Conservation (phyloP, 2,113 vertebrate species). For the Cyprinus carpio region DNA sequence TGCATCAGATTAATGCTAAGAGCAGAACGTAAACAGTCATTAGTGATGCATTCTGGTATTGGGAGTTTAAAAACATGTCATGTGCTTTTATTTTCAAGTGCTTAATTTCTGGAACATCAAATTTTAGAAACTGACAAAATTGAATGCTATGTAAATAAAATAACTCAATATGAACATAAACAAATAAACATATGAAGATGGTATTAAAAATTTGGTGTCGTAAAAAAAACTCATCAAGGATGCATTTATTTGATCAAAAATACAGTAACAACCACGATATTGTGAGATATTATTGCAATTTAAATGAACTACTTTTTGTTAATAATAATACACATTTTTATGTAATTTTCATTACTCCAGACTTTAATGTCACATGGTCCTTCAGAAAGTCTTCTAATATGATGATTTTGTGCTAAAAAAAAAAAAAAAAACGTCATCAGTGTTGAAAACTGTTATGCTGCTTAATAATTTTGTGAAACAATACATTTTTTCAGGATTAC, state of each 20-base stretch:
- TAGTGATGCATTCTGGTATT: background rate
- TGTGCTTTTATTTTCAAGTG: slow-evolving; percentile 6
- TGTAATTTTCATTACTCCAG: background rate
- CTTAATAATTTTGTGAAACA: too few species aligned
- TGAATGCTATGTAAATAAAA: slow-evolving; percentile 14
- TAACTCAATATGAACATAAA: background rate
- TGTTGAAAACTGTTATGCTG: too few species aligned
- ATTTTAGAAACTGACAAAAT: background rate
- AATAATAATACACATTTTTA: background rate
- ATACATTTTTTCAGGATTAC: too few species aligned
- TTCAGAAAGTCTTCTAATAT: too few species aligned
- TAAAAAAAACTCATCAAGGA: too few species aligned
- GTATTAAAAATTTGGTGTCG: background rate
- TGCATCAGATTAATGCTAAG: slow-evolving; percentile 38
- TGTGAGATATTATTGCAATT: too few species aligned
- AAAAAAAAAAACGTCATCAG: too few species aligned
- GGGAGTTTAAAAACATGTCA: background rate
- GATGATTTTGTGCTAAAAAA: too few species aligned
- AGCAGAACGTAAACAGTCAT: background rate
- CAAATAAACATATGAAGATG: background rate
- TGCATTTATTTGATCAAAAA: background rate
- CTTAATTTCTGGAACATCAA: slow-evolving; percentile 6
- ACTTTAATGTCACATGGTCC: too few species aligned
- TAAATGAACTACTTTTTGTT: background rate
- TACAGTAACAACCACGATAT: background rate